Percentiles rank a stretch among this genome's conserved stretches.
Evolutionary conservation across 1,140 invertebrate species (phyloP).

Genomic region (Philopotamus ludificatus): DNA sequence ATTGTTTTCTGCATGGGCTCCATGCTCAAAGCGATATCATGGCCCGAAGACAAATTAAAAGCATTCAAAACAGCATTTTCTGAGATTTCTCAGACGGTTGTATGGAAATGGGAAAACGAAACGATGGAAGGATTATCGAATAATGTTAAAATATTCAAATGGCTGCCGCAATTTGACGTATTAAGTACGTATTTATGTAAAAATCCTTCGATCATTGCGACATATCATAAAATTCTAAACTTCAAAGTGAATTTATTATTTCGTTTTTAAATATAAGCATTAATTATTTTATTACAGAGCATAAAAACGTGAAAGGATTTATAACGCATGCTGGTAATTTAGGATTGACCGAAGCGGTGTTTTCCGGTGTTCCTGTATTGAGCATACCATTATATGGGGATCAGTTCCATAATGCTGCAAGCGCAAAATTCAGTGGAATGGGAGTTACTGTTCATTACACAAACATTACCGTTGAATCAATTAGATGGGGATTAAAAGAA

Average conservation of each 20-base stretch:
- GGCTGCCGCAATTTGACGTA: constrained; percentile 47
- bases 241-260: not conserved
- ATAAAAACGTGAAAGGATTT: constrained; percentile 59
- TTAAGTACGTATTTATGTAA: constrained; percentile 44
- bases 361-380: constrained; percentile 61
- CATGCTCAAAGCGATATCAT: constrained; percentile 36
- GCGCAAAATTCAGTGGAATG: constrained; percentile 48
- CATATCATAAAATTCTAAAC: not conserved
- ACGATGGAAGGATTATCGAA: constrained; percentile 37
- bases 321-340: constrained; percentile 65
- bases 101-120: constrained; percentile 54
- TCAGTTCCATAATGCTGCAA: constrained; percentile 50
- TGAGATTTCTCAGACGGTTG: constrained; percentile 49
- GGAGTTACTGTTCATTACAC: constrained; percentile 57
- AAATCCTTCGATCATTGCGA: not conserved
- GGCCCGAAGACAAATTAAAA: constrained; percentile 43
- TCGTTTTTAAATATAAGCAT: not conserved
- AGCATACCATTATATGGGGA: constrained; percentile 63
- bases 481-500: constrained; percentile 56
- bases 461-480: constrained; percentile 59
- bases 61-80: constrained; percentile 47
- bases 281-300: constrained; percentile 52
- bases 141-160: constrained; percentile 45
- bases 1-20: constrained; percentile 47
- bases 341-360: constrained; percentile 61